These are phyloP conservation scores for Nephila pilipes DNA, from an alignment of 1,140 invertebrate species.

Conservation along the genomic window DNA sequence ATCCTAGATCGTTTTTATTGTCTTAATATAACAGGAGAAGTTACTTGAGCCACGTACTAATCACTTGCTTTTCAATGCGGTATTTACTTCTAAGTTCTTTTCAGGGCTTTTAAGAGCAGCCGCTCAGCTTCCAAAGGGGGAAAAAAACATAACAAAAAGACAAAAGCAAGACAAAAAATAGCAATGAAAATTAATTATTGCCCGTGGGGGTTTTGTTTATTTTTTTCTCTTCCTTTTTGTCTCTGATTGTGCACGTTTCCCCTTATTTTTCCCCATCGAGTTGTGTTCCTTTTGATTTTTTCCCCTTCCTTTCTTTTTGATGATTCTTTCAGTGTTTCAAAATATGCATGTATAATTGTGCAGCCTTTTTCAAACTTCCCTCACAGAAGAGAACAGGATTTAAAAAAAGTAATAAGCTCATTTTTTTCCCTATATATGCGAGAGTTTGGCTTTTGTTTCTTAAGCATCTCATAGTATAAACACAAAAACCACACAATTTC, in stretches of 20 bases:
- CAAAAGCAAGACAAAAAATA: background rate
- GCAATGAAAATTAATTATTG: constrained; percentile 75
- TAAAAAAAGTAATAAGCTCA: background rate
- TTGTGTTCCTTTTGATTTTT: background rate
- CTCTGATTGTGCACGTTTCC: background rate
- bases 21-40: constrained; percentile 57
- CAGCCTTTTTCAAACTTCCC: constrained; percentile 31
- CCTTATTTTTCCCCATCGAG: constrained; percentile 1
- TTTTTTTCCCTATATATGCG: constrained; percentile 2
- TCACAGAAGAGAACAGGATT: background rate
- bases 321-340: constrained; percentile 50
- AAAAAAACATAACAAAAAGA: constrained; percentile 3
- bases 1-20: constrained; percentile 7
- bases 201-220: constrained; percentile 13
- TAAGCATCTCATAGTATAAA: constrained; percentile 48
- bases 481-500: constrained; percentile 70
- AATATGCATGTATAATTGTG: constrained; percentile 74
- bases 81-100: constrained; percentile 56
- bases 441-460: constrained; percentile 56
- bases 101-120: constrained; percentile 33
- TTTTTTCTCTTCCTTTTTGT: background rate
- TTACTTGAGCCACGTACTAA: constrained; percentile 43
- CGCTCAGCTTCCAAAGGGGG: background rate
- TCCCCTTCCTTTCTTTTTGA: background rate
- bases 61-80: constrained; percentile 67